Evolutionary conservation across 2,797 vertebrate species (phyloP).

Genomic region (Sebastes goodei): DNA sequence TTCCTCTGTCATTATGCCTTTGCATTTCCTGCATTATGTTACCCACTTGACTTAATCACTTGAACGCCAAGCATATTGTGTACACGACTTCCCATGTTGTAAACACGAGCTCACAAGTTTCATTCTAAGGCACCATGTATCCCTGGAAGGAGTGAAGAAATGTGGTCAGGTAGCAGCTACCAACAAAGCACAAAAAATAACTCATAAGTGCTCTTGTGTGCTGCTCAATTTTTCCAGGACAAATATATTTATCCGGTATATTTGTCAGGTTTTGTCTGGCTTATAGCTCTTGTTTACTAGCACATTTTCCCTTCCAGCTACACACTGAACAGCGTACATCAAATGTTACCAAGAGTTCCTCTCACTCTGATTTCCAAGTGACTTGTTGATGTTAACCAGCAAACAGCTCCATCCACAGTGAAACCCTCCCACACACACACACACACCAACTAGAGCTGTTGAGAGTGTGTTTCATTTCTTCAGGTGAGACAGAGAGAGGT

Average conservation of each 20-base stretch:
- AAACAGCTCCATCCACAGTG: constrained; percentile 35
- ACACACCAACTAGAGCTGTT: constrained; percentile 32
- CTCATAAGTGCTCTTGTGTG: constrained; percentile 4
- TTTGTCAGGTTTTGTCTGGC: constrained; percentile 28
- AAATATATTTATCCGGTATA: constrained; percentile 19
- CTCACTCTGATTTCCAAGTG: constrained; percentile 52
- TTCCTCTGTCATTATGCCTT: too few species aligned
- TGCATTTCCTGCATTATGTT: too few species aligned
- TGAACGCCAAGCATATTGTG: too few species aligned
- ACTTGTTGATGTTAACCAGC: constrained; percentile 64
- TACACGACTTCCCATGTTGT: too few species aligned
- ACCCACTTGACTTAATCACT: too few species aligned
- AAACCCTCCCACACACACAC: constrained; percentile 40
- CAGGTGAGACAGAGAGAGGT: constrained; percentile 10
- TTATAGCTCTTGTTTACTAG: constrained; percentile 31
- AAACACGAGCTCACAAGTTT: too few species aligned
- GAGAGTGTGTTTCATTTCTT: constrained; percentile 34
- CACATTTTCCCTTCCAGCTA: constrained; percentile 24
- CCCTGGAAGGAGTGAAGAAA: background rate
- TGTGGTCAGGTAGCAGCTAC: background rate
- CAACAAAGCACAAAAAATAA: background rate
- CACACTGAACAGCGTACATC: constrained; percentile 34
- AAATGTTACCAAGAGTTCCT: constrained; percentile 48
- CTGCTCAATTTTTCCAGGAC: background rate
- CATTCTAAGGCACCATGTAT: too few species aligned